Evolutionary conservation across 2,888 invertebrate genomes (phyloP).

Genomic region (Eumerus sabulonum): DNA sequence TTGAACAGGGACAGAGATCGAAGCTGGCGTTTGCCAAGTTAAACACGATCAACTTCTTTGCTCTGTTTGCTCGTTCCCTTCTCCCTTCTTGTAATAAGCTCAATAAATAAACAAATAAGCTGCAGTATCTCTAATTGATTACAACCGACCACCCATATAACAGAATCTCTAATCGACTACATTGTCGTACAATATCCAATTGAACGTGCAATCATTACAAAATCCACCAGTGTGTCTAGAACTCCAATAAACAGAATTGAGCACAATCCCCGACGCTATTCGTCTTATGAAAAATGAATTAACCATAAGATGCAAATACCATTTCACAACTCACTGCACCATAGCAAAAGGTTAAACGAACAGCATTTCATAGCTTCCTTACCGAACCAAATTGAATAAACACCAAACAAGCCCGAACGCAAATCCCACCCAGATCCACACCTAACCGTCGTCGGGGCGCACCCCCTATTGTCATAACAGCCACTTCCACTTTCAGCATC

Average conservation of each 20-base stretch:
- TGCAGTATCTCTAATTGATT: too few relatives aligned
- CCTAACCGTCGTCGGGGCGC: conserved; percentile 1
- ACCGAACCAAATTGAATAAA: conserved; percentile 62
- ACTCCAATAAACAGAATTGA: conserved; percentile 41
- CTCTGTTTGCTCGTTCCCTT: too few relatives aligned
- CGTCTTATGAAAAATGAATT: conserved; percentile 38
- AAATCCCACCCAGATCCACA: conserved; percentile 31
- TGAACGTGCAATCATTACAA: too few relatives aligned
- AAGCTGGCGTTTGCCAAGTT: too few relatives aligned
- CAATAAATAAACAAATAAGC: too few relatives aligned
- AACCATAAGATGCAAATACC: conserved; percentile 9
- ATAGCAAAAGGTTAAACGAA: conserved; percentile 47
- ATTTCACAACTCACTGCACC: conserved; percentile 25
- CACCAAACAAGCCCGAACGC: conserved; percentile 50
- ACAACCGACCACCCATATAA: too few relatives aligned
- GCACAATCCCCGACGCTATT: conserved; percentile 35
- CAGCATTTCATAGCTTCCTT: conserved; percentile 38
- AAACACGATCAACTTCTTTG: too few relatives aligned
- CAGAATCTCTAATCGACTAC: too few relatives aligned
- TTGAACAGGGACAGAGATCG: too few relatives aligned
- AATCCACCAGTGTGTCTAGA: too few relatives aligned
- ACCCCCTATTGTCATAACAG: conserved; percentile 13
- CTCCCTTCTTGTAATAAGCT: too few relatives aligned
- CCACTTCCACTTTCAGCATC: conserved; percentile 4
- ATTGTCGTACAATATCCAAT: too few relatives aligned